A percentile compares a stretch with the other conserved stretches of the same genome.
Evolutionary conservation across 1,140 invertebrate genomes (phyloP).

Genomic region (Cecropterus lyciades): DNA sequence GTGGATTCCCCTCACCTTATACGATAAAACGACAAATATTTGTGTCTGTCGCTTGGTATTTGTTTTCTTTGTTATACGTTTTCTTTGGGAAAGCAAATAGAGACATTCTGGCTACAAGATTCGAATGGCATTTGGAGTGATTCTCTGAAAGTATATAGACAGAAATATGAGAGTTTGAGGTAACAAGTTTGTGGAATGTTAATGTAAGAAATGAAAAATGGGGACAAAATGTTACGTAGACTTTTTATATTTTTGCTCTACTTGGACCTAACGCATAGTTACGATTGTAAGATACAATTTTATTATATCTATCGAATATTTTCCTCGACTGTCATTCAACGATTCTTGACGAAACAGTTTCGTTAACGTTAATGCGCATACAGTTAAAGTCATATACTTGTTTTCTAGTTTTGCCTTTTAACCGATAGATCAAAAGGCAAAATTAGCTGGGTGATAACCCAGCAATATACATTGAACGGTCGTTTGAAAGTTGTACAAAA

Average conservation of each 20-base stretch:
- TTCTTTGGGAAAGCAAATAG: conserved; percentile 31
- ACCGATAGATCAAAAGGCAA: too few relatives aligned
- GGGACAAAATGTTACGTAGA: background rate
- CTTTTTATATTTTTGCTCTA: background rate
- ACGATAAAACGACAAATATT: conserved; percentile 34
- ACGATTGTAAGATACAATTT: too few relatives aligned
- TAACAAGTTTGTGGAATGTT: background rate
- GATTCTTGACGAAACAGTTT: too few relatives aligned
- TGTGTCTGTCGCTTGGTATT: conserved; percentile 30
- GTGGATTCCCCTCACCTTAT: conserved; percentile 16
- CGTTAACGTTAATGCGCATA: too few relatives aligned
- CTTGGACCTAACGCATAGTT: too few relatives aligned
- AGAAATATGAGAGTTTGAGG: background rate
- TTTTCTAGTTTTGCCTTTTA: too few relatives aligned
- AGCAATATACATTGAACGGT: too few relatives aligned
- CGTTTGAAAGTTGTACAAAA: too few relatives aligned
- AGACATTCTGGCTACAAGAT: conserved; percentile 25
- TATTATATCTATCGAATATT: too few relatives aligned
- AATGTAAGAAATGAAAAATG: background rate
- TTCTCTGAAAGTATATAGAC: conserved; percentile 9
- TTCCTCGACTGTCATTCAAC: too few relatives aligned
- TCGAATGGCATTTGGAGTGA: conserved; percentile 20
- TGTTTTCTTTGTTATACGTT: conserved; percentile 33
- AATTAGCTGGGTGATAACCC: too few relatives aligned
- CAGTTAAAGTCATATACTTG: too few relatives aligned